Percentiles rank a stretch among this genome's conserved stretches.
Conservation (phyloP, 2,113 vertebrate genomes). For the Cyprinodon variegatus region DNA sequence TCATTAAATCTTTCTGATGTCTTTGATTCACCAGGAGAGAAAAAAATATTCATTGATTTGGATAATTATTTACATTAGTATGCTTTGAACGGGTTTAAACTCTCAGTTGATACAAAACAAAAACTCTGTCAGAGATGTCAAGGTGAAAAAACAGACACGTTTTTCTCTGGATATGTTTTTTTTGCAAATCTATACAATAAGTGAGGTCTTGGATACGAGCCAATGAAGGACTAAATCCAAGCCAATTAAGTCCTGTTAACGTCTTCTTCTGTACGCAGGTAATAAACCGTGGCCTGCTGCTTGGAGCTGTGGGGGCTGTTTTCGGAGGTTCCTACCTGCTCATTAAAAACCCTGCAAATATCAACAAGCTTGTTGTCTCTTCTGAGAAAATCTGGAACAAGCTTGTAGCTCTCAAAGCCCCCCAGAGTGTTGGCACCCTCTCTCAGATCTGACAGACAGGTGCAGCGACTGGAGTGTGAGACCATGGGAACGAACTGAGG, state of each 20-base stretch:
- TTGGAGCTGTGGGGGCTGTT: constrained; percentile 64
- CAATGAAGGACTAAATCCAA: background rate
- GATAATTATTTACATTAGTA: background rate
- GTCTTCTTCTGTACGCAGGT: constrained; percentile 72
- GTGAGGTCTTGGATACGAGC: background rate
- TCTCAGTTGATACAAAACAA: too few relatives aligned
- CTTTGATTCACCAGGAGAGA: too few relatives aligned
- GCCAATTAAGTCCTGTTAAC: background rate
- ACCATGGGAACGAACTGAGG: background rate
- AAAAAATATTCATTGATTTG: too few relatives aligned
- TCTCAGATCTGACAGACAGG: constrained; percentile 11
- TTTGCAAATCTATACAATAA: background rate
- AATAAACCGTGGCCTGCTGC: constrained; percentile 80
- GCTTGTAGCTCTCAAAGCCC: constrained; percentile 55
- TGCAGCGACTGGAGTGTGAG: background rate
- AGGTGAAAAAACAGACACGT: too few relatives aligned
- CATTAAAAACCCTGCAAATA: constrained; percentile 62
- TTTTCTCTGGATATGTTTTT: background rate
- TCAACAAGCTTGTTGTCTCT: constrained; percentile 51
- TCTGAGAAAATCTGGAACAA: constrained; percentile 71
- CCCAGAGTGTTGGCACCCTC: constrained; percentile 5
- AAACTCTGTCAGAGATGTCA: too few relatives aligned
- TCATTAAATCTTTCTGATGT: too few relatives aligned
- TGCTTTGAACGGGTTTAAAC: too few relatives aligned
- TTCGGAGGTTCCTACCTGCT: constrained; percentile 75